These are phyloP conservation scores for Drosophila histrio DNA, from an alignment of 2,888 invertebrate species.

Conservation along the genomic window DNA sequence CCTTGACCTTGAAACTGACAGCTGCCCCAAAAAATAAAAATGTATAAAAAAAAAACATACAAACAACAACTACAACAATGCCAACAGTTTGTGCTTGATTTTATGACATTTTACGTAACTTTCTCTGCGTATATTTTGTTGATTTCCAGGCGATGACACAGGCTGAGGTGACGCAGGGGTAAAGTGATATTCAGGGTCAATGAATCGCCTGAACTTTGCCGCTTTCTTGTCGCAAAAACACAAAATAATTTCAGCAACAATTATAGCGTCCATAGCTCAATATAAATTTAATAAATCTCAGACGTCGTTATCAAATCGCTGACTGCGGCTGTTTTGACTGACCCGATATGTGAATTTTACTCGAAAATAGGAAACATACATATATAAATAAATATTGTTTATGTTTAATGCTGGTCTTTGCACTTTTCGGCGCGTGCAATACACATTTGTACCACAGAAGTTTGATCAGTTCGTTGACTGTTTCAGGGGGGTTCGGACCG, in stretches of 20 bases:
- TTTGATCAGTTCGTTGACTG: constrained; percentile 64
- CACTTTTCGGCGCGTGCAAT: constrained; percentile 56
- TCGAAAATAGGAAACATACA: constrained; percentile 31
- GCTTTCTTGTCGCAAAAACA: constrained; percentile 35
- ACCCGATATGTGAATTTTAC: constrained; percentile 39
- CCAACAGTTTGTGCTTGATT: constrained; percentile 57
- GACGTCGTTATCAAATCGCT: constrained; percentile 44
- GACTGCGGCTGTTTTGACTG: constrained; percentile 26
- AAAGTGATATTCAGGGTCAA: constrained; percentile 66
- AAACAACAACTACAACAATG: constrained; percentile 22
- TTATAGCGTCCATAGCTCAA: constrained; percentile 52
- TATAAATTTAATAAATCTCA: constrained; percentile 40
- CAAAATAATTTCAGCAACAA: constrained; percentile 32
- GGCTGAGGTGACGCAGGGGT: neutral
- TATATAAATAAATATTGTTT: constrained; percentile 22
- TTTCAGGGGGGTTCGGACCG: constrained; percentile 48
- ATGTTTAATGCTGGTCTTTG: constrained; percentile 56
- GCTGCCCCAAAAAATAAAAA: constrained; percentile 43
- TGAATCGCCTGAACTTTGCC: constrained; percentile 60
- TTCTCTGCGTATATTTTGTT: constrained; percentile 53
- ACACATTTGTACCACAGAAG: constrained; percentile 19
- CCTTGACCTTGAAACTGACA: constrained; percentile 71
- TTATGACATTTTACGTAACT: constrained; percentile 74
- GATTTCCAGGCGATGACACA: constrained; percentile 13
- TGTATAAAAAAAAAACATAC: neutral